Conservation (phyloP, 35 echinoderm and acorn worm species). For the Apostichopus californicus region DNA sequence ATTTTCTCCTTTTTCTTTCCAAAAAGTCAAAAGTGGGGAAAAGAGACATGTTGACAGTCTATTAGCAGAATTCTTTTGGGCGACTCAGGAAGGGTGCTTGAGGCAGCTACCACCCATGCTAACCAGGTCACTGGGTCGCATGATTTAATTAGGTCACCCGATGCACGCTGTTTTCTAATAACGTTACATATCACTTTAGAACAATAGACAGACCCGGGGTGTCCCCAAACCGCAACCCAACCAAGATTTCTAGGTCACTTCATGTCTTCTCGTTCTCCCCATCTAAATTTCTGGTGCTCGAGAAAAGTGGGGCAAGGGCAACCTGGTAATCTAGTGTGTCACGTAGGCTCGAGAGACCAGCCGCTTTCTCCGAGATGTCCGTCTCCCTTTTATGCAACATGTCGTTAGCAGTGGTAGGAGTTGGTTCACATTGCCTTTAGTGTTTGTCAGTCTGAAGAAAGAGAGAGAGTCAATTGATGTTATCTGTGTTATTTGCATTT, state of each 20-base stretch:
- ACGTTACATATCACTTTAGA: constrained; percentile 41
- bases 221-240: neutral
- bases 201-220: constrained; percentile 29
- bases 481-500: too few relatives aligned
- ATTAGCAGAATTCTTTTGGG: neutral
- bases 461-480: too few relatives aligned
- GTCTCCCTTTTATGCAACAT: neutral
- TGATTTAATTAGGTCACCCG: constrained; percentile 49
- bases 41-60: constrained; percentile 7
- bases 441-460: too few relatives aligned
- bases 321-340: neutral
- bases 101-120: constrained; percentile 42
- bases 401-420: too few relatives aligned
- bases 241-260: constrained; percentile 42
- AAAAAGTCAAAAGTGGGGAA: neutral
- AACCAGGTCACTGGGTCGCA: constrained; percentile 29
- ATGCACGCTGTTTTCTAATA: constrained; percentile 30
- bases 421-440: too few relatives aligned
- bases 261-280: neutral
- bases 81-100: neutral
- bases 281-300: neutral
- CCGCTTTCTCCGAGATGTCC: neutral
- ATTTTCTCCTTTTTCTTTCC: too few relatives aligned
- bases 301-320: constrained; percentile 48
- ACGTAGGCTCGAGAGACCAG: constrained; percentile 10